These are phyloP conservation scores for Hippocampus kuda DNA, from an alignment of 2,797 vertebrate species.

Conservation along the genomic window DNA sequence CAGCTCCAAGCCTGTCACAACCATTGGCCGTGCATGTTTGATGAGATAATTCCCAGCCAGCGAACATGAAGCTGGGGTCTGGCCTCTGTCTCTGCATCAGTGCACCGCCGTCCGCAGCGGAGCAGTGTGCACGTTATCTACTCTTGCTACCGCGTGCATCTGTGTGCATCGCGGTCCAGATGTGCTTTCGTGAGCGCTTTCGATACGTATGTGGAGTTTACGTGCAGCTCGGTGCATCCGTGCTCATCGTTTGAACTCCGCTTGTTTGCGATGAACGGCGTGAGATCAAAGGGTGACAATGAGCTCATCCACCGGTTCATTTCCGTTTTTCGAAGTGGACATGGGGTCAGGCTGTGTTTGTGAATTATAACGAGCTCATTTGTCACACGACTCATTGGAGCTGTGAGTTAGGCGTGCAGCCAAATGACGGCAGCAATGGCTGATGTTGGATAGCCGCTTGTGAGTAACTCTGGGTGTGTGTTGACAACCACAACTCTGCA, in stretches of 20 bases:
- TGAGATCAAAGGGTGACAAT: background rate
- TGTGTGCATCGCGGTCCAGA: conserved; percentile 16
- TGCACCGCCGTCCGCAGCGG: conserved; percentile 28
- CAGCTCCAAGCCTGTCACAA: conserved; percentile 46
- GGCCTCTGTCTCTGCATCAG: conserved; percentile 44
- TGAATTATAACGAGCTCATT: conserved; percentile 40
- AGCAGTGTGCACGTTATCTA: conserved; percentile 19
- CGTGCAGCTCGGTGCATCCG: background rate
- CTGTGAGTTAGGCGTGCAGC: conserved; percentile 28
- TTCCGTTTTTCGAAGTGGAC: conserved; percentile 31
- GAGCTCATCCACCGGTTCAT: background rate
- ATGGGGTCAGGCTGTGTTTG: conserved; percentile 15
- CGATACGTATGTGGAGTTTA: conserved; percentile 7
- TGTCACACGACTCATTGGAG: conserved; percentile 27
- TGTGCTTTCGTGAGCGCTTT: conserved; percentile 8
- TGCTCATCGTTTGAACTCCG: background rate
- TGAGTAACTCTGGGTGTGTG: conserved; percentile 9
- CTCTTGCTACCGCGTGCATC: conserved; percentile 31
- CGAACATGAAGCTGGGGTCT: conserved; percentile 38
- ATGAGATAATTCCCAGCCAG: conserved; percentile 59
- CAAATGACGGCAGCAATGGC: conserved; percentile 30
- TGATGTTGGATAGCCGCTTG: conserved; percentile 27
- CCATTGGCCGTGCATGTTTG: conserved; percentile 42
- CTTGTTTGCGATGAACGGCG: background rate
- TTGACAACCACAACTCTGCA: conserved; percentile 13